phyloP scores from a whole-genome alignment of 2,888 invertebrate genomes.

The Plebejus argus region DNA sequence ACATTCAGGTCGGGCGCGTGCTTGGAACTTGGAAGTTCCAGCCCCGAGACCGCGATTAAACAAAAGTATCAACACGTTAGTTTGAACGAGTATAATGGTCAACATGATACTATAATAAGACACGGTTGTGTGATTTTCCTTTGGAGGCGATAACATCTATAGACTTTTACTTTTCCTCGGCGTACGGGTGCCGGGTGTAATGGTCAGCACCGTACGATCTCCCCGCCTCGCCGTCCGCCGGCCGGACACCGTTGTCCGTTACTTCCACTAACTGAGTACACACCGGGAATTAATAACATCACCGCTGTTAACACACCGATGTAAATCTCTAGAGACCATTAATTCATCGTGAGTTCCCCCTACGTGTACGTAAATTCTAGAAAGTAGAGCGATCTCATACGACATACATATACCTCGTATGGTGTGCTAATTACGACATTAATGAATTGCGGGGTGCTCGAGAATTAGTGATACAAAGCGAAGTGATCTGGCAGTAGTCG shows the following conservation, averaged over 20 bases:
- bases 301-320: not conserved
- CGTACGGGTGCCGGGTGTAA: not conserved
- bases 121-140: not conserved
- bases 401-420: not conserved
- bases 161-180: not conserved
- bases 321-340: no score
- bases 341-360: not conserved
- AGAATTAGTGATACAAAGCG: not conserved
- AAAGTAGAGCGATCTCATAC: not conserved
- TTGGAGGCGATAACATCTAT: not conserved
- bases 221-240: not conserved
- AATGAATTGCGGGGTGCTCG: not conserved
- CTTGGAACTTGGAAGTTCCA: no score
- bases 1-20: no score
- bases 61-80: not conserved
- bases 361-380: not conserved
- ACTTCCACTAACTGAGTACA: not conserved
- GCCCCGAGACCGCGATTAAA: not conserved
- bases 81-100: not conserved
- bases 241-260: not conserved
- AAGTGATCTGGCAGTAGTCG: not conserved
- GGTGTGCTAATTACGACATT: not conserved
- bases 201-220: constrained; percentile 3
- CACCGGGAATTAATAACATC: not conserved
- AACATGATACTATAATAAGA: not conserved